These are phyloP conservation scores for Orthosia gothica DNA, from an alignment of 2,888 invertebrate genomes.

Conservation along the genomic window DNA sequence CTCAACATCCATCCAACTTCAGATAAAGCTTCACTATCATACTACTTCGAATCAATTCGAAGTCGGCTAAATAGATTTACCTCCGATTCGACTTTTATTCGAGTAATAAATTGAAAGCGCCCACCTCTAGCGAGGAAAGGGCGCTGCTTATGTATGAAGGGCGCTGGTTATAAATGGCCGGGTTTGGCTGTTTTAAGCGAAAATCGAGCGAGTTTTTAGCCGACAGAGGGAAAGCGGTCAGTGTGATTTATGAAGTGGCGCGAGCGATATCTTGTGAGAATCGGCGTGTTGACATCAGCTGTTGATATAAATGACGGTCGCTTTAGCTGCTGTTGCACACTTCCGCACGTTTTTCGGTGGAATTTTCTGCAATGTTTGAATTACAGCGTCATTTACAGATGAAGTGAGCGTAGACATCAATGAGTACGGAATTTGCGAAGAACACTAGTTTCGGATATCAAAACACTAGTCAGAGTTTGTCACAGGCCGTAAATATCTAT, in stretches of 20 bases:
- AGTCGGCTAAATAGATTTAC: slow-evolving; percentile 62
- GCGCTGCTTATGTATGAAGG: slow-evolving; percentile 74
- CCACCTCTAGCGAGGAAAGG: slow-evolving; percentile 63
- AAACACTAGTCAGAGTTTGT: no score
- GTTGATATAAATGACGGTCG: slow-evolving; percentile 35
- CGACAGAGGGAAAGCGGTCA: slow-evolving; percentile 58
- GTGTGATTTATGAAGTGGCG: slow-evolving; percentile 62
- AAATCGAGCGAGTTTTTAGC: slow-evolving; percentile 64
- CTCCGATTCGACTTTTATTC: slow-evolving; percentile 60
- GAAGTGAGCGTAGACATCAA: neutral
- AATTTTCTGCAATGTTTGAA: neutral
- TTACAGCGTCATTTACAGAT: neutral
- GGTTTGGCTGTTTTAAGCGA: slow-evolving; percentile 64
- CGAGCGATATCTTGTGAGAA: slow-evolving; percentile 58
- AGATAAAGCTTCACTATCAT: slow-evolving; percentile 42
- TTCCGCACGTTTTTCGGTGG: neutral
- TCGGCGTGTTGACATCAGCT: slow-evolving; percentile 58
- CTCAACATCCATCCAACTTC: slow-evolving; percentile 20
- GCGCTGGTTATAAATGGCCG: slow-evolving; percentile 69
- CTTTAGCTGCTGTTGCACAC: neutral
- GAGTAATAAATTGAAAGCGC: slow-evolving; percentile 58
- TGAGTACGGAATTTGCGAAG: no score
- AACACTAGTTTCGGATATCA: no score
- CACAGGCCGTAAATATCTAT: no score
- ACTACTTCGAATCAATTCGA: slow-evolving; percentile 50